Evolutionary conservation across 2,113 vertebrate species (phyloP).

Genomic region (Xiphophorus maculatus): DNA sequence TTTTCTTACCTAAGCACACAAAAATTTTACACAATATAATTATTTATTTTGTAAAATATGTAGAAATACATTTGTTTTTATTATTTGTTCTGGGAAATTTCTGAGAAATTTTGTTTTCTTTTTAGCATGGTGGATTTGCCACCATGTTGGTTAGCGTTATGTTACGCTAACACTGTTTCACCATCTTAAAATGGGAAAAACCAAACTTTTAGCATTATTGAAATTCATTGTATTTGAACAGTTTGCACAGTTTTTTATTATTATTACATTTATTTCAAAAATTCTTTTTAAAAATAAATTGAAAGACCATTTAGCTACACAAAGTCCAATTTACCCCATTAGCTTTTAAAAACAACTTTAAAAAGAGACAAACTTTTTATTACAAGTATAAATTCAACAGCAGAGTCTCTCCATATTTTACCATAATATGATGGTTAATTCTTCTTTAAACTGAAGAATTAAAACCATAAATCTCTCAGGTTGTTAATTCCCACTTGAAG

Average conservation of each 20-base stretch:
- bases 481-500: neutral
- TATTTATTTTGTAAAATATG: neutral
- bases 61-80: neutral
- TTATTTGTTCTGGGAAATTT: neutral
- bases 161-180: neutral
- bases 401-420: neutral
- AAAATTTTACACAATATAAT: neutral
- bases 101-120: neutral
- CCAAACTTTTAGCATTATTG: no score
- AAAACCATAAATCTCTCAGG: neutral
- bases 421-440: neutral
- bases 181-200: no score
- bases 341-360: neutral
- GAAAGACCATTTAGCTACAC: neutral
- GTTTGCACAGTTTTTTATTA: neutral
- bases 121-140: neutral
- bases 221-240: neutral
- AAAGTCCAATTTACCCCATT: neutral
- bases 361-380: neutral
- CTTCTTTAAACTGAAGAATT: no score
- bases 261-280: neutral
- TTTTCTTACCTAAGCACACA: neutral
- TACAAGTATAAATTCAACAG: neutral
- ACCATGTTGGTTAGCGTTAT: neutral
- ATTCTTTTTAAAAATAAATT: neutral